Conservation (phyloP, 2,888 invertebrate genomes). For the Lasiommata megera region DNA sequence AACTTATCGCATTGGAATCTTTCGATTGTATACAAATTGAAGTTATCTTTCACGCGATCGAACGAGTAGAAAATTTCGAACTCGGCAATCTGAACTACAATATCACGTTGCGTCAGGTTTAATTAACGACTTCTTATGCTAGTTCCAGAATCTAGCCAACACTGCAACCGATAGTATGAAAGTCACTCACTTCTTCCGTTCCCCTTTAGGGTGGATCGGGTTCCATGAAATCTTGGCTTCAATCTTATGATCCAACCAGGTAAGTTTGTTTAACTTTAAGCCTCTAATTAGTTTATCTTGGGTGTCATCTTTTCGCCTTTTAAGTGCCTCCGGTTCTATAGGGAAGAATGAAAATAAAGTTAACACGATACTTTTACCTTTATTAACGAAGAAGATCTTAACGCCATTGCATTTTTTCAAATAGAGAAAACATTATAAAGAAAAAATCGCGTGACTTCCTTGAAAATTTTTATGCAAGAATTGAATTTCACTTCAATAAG, state of each 20-base stretch:
- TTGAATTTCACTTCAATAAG: not conserved
- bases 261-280: constrained; percentile 59
- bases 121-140: no score
- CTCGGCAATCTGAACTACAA: no score
- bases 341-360: no score
- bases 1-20: no score
- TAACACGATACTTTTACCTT: no score
- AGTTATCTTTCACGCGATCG: no score
- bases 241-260: constrained; percentile 65
- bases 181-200: constrained; percentile 48
- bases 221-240: constrained; percentile 69
- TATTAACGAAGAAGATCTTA: not conserved
- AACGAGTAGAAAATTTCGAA: no score
- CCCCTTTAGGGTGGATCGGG: constrained; percentile 45
- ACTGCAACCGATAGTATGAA: not conserved
- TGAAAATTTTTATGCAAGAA: not conserved
- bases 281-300: constrained; percentile 48
- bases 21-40: no score
- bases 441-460: constrained; percentile 3
- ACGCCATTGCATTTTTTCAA: not conserved
- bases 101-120: no score
- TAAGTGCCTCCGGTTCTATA: constrained; percentile 49
- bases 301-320: constrained; percentile 45
- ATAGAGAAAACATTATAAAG: not conserved
- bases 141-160: no score